Conservation (phyloP, 2,797 vertebrate species). For the Pteropus rufus region DNA sequence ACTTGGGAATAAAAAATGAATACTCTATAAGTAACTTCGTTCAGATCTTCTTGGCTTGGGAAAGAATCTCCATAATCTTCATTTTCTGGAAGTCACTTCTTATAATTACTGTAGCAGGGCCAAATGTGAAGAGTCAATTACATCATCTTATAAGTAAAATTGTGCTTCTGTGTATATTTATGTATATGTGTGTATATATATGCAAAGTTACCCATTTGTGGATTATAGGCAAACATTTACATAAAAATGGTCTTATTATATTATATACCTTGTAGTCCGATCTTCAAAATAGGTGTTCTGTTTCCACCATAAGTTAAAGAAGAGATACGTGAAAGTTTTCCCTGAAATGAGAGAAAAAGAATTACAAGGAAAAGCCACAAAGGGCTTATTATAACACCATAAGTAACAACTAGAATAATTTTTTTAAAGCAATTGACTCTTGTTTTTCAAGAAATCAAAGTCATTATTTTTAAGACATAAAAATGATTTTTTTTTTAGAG, state of each 20-base stretch:
- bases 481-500: neutral
- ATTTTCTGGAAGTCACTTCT: neutral
- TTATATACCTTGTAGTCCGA: conserved; percentile 79
- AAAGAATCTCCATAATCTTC: neutral
- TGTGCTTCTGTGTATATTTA: neutral
- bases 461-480: conserved; percentile 2
- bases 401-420: neutral
- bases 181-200: neutral
- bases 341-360: conserved; percentile 71
- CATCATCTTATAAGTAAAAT: neutral
- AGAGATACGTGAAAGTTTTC: conserved; percentile 69
- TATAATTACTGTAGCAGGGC: neutral
- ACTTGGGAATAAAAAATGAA: neutral
- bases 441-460: neutral
- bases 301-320: conserved; percentile 72
- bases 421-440: neutral
- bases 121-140: neutral
- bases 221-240: neutral
- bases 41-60: neutral
- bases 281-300: conserved; percentile 76
- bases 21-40: neutral
- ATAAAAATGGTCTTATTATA: neutral
- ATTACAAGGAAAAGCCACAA: neutral
- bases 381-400: neutral
- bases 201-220: neutral